phyloP scores from a whole-genome alignment of 2,888 invertebrate species.

The Sesia apiformis region DNA sequence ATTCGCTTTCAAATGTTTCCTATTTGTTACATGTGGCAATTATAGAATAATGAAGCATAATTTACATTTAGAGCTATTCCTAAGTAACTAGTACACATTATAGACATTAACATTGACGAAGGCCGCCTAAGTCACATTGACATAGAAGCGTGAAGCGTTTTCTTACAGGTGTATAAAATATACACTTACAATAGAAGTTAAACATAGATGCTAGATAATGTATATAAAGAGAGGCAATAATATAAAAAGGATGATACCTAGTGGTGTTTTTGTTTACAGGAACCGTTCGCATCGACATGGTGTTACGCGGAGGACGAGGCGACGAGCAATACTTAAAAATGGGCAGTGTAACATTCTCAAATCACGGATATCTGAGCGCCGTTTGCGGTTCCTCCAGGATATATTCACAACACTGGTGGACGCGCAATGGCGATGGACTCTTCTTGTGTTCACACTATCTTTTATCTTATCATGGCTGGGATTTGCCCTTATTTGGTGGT shows the following conservation, averaged over 20 bases:
- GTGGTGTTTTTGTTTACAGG: conserved; percentile 61
- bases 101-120: conserved; percentile 58
- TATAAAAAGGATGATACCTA: neutral
- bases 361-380: conserved; percentile 87
- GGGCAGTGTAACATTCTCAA: conserved; percentile 97
- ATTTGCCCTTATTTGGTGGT: conserved; percentile 91
- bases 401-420: conserved; percentile 93
- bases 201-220: conserved; percentile 9
- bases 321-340: conserved; percentile 93
- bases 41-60: conserved; percentile 15
- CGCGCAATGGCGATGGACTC: conserved; percentile 93
- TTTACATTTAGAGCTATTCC: conserved; percentile 40
- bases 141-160: conserved; percentile 46
- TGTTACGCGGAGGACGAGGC: conserved; percentile 80
- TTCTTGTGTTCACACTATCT: conserved; percentile 88
- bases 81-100: conserved; percentile 38
- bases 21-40: conserved; percentile 21
- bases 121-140: conserved; percentile 33
- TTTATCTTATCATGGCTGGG: conserved; percentile 91
- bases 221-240: neutral
- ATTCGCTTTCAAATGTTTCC: conserved; percentile 16
- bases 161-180: conserved; percentile 20
- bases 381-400: conserved; percentile 85
- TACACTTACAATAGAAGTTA: conserved; percentile 32
- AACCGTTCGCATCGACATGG: conserved; percentile 81